phyloP scores from a whole-genome alignment of 2,888 invertebrate species.

The Perizoma flavofasciatum region DNA sequence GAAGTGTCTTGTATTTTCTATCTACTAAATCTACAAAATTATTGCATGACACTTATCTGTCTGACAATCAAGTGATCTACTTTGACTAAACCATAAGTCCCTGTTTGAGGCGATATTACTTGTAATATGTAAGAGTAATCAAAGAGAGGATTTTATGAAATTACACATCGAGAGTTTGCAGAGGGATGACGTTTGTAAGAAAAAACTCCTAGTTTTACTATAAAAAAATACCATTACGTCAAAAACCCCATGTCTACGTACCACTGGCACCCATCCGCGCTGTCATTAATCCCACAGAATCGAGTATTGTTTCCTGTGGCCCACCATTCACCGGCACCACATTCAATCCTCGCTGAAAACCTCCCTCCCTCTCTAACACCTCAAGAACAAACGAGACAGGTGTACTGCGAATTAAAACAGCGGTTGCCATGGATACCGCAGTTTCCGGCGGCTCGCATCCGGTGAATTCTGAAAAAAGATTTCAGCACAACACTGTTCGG shows the following conservation, averaged over 20 bases:
- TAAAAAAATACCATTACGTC: not conserved
- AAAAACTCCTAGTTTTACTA: not conserved
- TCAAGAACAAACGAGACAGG: slow-evolving; percentile 44
- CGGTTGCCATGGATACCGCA: slow-evolving; percentile 48
- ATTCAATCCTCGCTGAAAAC: slow-evolving; percentile 74
- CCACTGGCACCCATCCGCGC: slow-evolving; percentile 59
- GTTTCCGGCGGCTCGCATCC: slow-evolving; percentile 70
- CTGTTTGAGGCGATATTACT: no score
- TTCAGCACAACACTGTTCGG: slow-evolving; percentile 52
- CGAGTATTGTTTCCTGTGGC: slow-evolving; percentile 81
- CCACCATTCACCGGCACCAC: slow-evolving; percentile 63
- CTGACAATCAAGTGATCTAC: no score
- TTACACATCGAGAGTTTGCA: no score
- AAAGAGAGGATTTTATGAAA: no score
- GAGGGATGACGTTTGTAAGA: no score
- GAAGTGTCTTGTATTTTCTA: no score
- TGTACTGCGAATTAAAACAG: slow-evolving; percentile 29
- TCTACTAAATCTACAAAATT: no score
- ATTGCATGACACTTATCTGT: no score
- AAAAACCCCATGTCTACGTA: slow-evolving; percentile 35
- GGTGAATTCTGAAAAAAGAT: slow-evolving; percentile 68
- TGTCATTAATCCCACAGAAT: slow-evolving; percentile 78
- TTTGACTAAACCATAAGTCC: no score
- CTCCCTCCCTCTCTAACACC: slow-evolving; percentile 48
- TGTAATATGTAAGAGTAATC: no score